These are phyloP conservation scores for Gnathonemus echidnorhynchus DNA, from an alignment of 2,113 vertebrate species.

Conservation along the genomic window DNA sequence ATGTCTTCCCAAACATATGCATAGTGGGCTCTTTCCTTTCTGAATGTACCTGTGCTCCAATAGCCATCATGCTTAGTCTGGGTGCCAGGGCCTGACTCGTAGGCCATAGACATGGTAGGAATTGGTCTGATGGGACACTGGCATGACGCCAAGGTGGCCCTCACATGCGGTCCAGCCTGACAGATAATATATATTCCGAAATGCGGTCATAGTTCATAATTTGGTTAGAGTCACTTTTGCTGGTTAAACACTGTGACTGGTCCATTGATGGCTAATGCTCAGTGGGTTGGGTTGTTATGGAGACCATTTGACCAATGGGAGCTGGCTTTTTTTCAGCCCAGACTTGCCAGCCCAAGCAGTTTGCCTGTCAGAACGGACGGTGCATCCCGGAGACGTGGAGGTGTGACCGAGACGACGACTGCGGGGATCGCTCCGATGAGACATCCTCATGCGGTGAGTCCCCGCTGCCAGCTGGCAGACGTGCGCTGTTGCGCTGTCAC, in stretches of 20 bases:
- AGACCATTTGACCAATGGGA: not conserved
- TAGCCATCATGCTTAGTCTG: not conserved
- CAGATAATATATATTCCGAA: not conserved
- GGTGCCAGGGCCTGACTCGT: not conserved
- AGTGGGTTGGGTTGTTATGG: not conserved
- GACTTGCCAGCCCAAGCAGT: slow-evolving; percentile 71
- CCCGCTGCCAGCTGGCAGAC: not conserved
- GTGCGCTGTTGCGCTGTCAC: not conserved
- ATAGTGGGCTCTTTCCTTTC: not conserved
- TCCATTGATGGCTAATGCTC: not conserved
- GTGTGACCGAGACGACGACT: slow-evolving; percentile 79
- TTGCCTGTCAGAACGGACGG: slow-evolving; percentile 74
- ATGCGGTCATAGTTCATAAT: not conserved
- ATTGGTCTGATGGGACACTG: not conserved
- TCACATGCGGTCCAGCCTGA: not conserved
- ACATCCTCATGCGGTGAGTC: slow-evolving; percentile 70
- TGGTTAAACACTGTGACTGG: not conserved
- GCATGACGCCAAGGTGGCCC: not conserved
- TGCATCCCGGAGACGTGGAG: slow-evolving; percentile 72
- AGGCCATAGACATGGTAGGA: not conserved
- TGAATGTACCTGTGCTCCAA: not conserved
- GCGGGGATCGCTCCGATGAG: slow-evolving; percentile 74
- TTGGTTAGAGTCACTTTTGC: not conserved
- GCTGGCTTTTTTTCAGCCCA: slow-evolving; percentile 55
- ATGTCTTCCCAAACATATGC: not conserved